phyloP scores from a whole-genome alignment of 2,888 invertebrate genomes.

The Electrophaes corylata region DNA sequence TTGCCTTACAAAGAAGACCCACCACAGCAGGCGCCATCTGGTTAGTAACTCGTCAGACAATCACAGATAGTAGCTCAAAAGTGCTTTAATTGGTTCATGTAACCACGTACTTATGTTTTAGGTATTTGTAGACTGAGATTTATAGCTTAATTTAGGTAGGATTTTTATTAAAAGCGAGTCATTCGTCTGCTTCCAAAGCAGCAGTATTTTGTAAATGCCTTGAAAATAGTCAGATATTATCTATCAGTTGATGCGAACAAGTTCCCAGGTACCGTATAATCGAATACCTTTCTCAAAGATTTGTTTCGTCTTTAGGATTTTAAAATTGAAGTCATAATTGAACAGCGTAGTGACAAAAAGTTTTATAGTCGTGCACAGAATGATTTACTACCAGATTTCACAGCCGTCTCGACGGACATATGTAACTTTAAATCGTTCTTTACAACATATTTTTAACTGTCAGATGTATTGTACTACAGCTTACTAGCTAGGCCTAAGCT shows the following conservation, averaged over 20 bases:
- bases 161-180: neutral
- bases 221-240: no score
- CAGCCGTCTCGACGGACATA: conserved; percentile 55
- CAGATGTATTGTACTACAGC: conserved; percentile 19
- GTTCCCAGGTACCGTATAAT: neutral
- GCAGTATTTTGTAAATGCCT: neutral
- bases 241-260: no score
- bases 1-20: conserved; percentile 59
- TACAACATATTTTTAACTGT: conserved; percentile 23
- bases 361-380: conserved; percentile 63
- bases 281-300: conserved; percentile 5
- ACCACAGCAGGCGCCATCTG: conserved; percentile 73
- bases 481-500: conserved; percentile 1
- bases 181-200: neutral
- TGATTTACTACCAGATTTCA: conserved; percentile 76
- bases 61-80: conserved; percentile 65
- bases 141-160: conserved; percentile 32
- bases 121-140: conserved; percentile 45
- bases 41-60: conserved; percentile 76
- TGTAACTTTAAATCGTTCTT: conserved; percentile 41
- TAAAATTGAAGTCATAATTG: conserved; percentile 38
- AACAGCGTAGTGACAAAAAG: conserved; percentile 64
- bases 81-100: conserved; percentile 52
- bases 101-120: conserved; percentile 46
- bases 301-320: conserved; percentile 25